phyloP scores from a whole-genome alignment of 2,888 invertebrate genomes.

The Julus scanicus region DNA sequence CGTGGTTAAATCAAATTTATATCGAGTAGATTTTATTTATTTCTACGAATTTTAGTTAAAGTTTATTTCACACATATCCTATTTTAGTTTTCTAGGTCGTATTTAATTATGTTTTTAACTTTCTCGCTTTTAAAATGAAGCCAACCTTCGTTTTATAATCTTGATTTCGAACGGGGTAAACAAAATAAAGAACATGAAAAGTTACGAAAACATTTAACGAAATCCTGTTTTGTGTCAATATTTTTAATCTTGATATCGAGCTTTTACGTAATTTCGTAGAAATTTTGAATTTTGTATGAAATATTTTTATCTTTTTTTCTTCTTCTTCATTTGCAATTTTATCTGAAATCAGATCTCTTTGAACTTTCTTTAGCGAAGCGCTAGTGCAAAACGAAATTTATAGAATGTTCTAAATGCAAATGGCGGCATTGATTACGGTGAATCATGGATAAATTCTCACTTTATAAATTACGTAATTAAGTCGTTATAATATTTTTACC shows the following conservation, averaged over 20 bases:
- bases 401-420: too few relatives aligned
- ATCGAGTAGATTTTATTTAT: not conserved
- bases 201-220: not conserved
- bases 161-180: not conserved
- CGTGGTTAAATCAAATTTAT: not conserved
- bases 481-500: too few relatives aligned
- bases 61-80: not conserved
- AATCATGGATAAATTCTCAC: too few relatives aligned
- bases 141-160: not conserved
- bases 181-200: not conserved
- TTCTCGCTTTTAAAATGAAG: not conserved
- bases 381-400: not conserved
- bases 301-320: not conserved
- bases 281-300: not conserved
- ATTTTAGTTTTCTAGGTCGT: not conserved
- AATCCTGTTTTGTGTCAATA: not conserved
- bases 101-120: not conserved
- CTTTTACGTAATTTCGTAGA: not conserved
- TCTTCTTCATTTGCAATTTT: not conserved
- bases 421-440: too few relatives aligned
- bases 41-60: not conserved
- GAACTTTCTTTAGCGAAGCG: not conserved
- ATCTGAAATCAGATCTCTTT: not conserved
- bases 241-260: not conserved
- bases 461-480: too few relatives aligned